Evolutionary conservation across 2,113 vertebrate genomes (phyloP).

Genomic region (Bubo blakistoni): DNA sequence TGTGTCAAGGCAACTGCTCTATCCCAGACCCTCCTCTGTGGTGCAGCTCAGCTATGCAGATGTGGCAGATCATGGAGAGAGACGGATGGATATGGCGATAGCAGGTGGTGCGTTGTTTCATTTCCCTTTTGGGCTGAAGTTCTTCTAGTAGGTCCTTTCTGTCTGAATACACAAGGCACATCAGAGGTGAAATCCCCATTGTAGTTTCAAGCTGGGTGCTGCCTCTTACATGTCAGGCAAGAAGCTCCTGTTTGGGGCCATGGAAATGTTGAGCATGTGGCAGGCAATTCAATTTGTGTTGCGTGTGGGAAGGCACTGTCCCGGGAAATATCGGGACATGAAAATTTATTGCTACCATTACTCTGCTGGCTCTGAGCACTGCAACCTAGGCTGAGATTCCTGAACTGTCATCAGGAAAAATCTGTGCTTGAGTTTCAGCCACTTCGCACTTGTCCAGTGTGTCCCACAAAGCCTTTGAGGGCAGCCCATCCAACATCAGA

Average conservation of each 20-base stretch:
- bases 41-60: not conserved
- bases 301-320: not conserved
- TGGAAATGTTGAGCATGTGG: not conserved
- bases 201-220: rapidly evolving
- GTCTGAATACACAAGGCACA: rapidly evolving
- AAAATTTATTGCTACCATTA: not conserved
- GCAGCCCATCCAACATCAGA: not conserved
- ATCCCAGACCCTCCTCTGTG: not conserved
- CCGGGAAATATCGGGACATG: not conserved
- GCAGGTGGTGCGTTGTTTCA: too few species aligned
- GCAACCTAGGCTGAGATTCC: not conserved
- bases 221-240: not conserved
- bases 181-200: not conserved
- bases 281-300: not conserved
- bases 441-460: not conserved
- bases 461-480: not conserved
- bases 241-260: rapidly evolving
- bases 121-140: not conserved
- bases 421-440: not conserved
- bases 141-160: not conserved
- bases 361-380: not conserved
- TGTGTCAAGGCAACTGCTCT: not conserved
- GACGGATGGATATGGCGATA: rapidly evolving
- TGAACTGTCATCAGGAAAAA: not conserved
- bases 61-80: not conserved